These are phyloP conservation scores for Ferrisia virgata DNA, from an alignment of 2,888 invertebrate species.

Conservation along the genomic window DNA sequence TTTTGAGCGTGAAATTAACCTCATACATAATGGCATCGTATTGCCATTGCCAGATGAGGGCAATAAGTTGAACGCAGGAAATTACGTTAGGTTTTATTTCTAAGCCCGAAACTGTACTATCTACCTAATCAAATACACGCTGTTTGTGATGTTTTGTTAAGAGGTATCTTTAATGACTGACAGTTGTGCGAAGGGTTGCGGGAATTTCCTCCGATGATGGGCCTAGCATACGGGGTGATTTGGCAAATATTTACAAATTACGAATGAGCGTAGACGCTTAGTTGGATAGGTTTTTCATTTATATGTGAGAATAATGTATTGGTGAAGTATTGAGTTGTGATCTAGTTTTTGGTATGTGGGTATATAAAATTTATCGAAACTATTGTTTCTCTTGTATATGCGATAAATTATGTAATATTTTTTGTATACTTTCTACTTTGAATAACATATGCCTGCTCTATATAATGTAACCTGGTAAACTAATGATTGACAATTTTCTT, in stretches of 20 bases:
- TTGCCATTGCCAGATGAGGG: background rate
- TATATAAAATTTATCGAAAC: no score
- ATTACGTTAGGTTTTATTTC: background rate
- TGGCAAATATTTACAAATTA: background rate
- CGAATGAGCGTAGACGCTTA: background rate
- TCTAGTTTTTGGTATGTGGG: no score
- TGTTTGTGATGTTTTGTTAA: background rate
- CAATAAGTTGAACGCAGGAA: slow-evolving; percentile 10
- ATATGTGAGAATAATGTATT: background rate
- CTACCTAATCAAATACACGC: background rate
- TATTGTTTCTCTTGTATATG: no score
- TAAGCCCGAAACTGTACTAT: no score
- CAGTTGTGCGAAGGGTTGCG: background rate
- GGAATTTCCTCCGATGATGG: background rate
- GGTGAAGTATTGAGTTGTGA: no score
- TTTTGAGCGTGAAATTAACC: background rate
- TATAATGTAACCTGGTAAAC: no score
- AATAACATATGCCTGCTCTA: no score
- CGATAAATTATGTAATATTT: no score
- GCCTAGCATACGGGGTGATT: background rate
- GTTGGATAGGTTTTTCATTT: background rate
- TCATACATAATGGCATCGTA: background rate
- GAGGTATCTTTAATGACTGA: background rate
- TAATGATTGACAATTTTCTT: no score
- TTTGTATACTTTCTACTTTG: no score